phyloP scores from a whole-genome alignment of 2,888 invertebrate species.

The Ernsta delagoae region DNA sequence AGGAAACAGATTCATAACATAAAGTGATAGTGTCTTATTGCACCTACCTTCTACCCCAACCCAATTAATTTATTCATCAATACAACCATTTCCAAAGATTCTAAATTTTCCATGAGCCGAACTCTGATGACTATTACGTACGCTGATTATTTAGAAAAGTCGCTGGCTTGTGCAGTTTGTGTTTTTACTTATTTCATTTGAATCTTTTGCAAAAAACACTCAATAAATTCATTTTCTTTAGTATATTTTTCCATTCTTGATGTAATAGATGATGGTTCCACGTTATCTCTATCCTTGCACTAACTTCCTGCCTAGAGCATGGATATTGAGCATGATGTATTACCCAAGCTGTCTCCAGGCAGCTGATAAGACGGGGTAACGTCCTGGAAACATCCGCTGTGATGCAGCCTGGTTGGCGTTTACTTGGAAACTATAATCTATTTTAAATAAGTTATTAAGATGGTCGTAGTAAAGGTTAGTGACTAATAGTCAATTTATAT shows the following conservation, averaged over 20 bases:
- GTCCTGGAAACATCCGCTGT: constrained; percentile 59
- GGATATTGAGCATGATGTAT: constrained; percentile 19
- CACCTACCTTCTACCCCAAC: not conserved
- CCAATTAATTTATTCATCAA: too few species aligned
- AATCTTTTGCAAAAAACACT: too few species aligned
- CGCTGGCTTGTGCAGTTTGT: too few species aligned
- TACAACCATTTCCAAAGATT: too few species aligned
- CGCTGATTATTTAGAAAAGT: too few species aligned
- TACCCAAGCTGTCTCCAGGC: constrained; percentile 12
- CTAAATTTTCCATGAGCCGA: too few species aligned
- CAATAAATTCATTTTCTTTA: too few species aligned
- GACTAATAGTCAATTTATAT: not conserved
- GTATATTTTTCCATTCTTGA: too few species aligned
- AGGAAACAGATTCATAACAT: not conserved
- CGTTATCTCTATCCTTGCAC: not conserved
- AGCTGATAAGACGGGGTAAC: constrained; percentile 62
- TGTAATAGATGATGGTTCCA: not conserved
- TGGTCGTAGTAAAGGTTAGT: too few species aligned
- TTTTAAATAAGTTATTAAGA: not conserved
- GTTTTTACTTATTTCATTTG: too few species aligned
- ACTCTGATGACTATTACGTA: too few species aligned
- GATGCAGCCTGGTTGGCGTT: not conserved
- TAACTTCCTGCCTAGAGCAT: not conserved
- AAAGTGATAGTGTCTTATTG: not conserved
- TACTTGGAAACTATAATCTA: not conserved